Base-by-base conservation (phyloP, 2,888 invertebrate species). In the Drosophila paucipuncta region DNA sequence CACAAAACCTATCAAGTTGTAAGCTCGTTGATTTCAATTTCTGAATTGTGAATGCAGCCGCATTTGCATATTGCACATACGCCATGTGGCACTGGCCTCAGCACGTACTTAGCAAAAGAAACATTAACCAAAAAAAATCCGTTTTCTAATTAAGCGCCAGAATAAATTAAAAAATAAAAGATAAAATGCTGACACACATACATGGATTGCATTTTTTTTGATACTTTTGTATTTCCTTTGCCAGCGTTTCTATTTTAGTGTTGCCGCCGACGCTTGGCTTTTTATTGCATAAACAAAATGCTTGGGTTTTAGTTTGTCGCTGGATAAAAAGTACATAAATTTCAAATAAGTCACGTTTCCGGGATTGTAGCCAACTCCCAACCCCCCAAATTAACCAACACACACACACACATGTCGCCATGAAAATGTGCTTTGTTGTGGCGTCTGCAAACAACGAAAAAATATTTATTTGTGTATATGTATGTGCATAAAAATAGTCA, bases 1-100 rank as follows among this genome's bases (percentile, higher is more conserved):
- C 68, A 82, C 66, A 84, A 83, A 85, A 77, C 81, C 78, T 79
- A 87, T 82, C 86, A 84, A 86, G 84, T 74, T 88, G 83, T 85
- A 85, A 84, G 89, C 89, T 86, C 89, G 85, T 86, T 86, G 89
- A 87, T 86, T 86, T 89, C 85, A 89, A 86, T 86, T 86, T 89
- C 84, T 80, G 89, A 84, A 88, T 85, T 85, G 80, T 58, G 50
- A 80, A 83, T 84, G 80, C 85, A 88, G 72, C 70, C 80, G 53
- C 78, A 87, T 86, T 86, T 89, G 78, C 83, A 89, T 89, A 89
- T 89, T 90, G 70, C 82, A 74, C 82, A 84, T 86, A 82, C 80
- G 84, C 81, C 84, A 76, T 71, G 81, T 68, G 69, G 66, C 61
- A 58, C 63, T 50, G 50, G 30, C 61, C 73, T 66, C 43, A 41